Base-by-base conservation (phyloP, 2,888 invertebrate genomes). In the Siphonodentalium dalli region DNA sequence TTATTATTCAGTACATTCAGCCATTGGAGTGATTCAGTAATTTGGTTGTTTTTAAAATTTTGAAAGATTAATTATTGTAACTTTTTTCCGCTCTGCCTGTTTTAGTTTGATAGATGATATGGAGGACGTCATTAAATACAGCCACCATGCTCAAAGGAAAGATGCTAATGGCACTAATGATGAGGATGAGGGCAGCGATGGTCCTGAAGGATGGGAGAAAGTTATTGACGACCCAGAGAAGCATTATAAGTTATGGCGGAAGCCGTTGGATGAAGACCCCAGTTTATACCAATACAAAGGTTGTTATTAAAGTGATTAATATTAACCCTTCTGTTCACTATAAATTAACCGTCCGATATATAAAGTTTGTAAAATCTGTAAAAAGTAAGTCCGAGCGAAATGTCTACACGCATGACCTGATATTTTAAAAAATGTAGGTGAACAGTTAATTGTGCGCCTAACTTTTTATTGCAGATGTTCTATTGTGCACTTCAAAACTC, bases 231-330 rank as follows among this genome's bases (percentile, higher is more conserved):
- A 61, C 33, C 61, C 61, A 3, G n/a, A n/a, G n/a, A n/a, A n/a
- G n/a, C 61, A 74, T 29, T 65, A 81, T 20, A 69, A 68, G 40
- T 63, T 79, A 0, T 80, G 79, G 79, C 65, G 79, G 28, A 69
- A 74, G 54, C 74, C 71, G 11, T 66, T 80, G 13, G 52, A 55
- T 11, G 63, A 70, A n/a, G 57, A 60, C 35, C 58, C 65, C 18
- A 54, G 65, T 52, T 65, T 78, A 5, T 78, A 71, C 58, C 72
- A 80, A 57, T 81, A 81, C 58, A 78, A 74, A 77, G 76, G 79
- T 78, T 60, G 40, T 48, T 1, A 13, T 7, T 21, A 15, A 18
- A 24, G 5, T 37, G 11, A n/a, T 33, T 15, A 45, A 23, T 40
- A 23, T 3, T 9, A 41, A 13, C 6, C 13, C n/a, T 40, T 41